Conservation (phyloP, 2,888 invertebrate species). For the Conus canariensis region DNA sequence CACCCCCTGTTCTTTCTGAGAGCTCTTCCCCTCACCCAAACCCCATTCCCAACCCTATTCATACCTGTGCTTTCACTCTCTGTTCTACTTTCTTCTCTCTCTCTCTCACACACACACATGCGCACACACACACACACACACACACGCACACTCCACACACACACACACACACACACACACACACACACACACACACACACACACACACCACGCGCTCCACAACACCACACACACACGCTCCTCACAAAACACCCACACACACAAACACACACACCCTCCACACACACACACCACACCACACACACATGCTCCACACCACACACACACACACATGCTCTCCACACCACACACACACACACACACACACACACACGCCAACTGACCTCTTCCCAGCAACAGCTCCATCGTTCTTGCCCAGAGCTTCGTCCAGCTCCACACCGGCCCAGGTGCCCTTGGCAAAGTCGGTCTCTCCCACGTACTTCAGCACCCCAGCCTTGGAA, state of each 20-base stretch:
- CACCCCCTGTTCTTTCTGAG: too few relatives aligned
- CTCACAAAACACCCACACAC: too few relatives aligned
- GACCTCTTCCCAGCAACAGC: conserved; percentile 94
- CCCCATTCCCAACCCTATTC: too few relatives aligned
- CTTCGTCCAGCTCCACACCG: conserved; percentile 95
- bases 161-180: background rate
- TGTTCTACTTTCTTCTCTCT: too few relatives aligned
- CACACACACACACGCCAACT: background rate
- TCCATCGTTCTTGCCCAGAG: conserved; percentile 97
- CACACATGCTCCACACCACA: background rate
- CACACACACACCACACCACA: background rate
- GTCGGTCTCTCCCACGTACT: conserved; percentile 91
- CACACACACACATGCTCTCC: background rate
- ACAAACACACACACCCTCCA: background rate
- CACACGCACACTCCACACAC: background rate
- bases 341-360: background rate
- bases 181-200: background rate
- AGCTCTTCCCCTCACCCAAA: too few relatives aligned
- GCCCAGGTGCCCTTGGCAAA: conserved; percentile 97
- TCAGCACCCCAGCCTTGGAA: conserved; percentile 89
- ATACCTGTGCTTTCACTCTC: too few relatives aligned
- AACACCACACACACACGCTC: too few relatives aligned
- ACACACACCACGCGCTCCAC: background rate
- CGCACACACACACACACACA: background rate
- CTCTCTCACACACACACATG: background rate